Evolutionary conservation across 2,888 invertebrate genomes (phyloP), one percentile per base, ranked within the genome.

Genomic region (Cryptophagus acutangulus): DNA sequence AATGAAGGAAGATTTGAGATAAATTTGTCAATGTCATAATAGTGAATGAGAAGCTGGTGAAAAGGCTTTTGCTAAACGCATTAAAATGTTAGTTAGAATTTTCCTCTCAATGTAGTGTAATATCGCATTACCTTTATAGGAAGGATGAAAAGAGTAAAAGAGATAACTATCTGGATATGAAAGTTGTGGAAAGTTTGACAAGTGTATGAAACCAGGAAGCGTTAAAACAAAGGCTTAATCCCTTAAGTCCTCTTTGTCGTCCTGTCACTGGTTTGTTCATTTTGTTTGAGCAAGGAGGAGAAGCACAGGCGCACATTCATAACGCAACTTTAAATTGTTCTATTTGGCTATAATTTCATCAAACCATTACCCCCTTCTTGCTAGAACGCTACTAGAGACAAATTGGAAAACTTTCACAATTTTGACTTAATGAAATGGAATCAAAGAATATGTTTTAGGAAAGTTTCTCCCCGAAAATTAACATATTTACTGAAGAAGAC

Each of bases 201-300:
- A 46, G 46, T 46, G 46, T 44, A 45, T 48, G 44, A 40, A 46
- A 42, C 40, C 38, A 41, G 44, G 40, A 42, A 49, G 46, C 46
- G 41, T 48, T 46, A 46, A 46, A 43, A 46, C 43, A 48, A 46
- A 44, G 44, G 38, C 42, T 46, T 46, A 49, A 49, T 46, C 46
- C 46, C 41, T 44, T 26, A 46, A 49, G 41, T 40, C 44, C 15
- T 26, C 42, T 46, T 46, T 46, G 49, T 46, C 44, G 46, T 43
- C 28, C 41, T 37, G 46, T 41, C 43, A 44, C 33, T 36, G 34
- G 33, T 36, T 40, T 42, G 12, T 39, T 38, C 34, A 33, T 40
- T 45, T 31, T 38, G 30, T 36, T 17, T 25, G 17, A 33, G 34
- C 24, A 37, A 37, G 18, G 31, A 29, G 34, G 38, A 41, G 41